These are phyloP conservation scores for Epizoanthus scotinus DNA, from an alignment of 92 coral and sea anemone genomes.

Conservation along the genomic window DNA sequence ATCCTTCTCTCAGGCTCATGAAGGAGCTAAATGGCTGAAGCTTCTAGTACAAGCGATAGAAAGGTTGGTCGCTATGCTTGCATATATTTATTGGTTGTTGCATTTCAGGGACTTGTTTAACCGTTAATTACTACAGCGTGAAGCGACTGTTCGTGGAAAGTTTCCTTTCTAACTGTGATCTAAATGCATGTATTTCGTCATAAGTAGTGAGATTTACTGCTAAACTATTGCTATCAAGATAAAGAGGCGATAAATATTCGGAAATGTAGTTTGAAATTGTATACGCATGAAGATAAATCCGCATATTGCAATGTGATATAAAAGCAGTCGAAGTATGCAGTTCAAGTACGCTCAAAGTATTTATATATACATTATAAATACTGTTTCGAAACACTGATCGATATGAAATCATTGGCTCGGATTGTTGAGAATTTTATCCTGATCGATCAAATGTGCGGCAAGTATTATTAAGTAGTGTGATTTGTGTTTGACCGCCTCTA, in stretches of 20 bases:
- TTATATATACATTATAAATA: conserved; percentile 15
- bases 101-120: not conserved
- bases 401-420: not conserved
- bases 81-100: conserved; percentile 33
- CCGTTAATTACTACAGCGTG: conserved; percentile 33
- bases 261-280: not conserved
- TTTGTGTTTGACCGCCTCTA: conserved; percentile 30
- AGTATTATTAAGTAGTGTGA: not conserved
- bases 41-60: conserved; percentile 52
- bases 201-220: conserved; percentile 13
- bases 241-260: not conserved
- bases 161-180: conserved; percentile 34
- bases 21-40: conserved; percentile 89
- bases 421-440: conserved; percentile 12
- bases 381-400: conserved; percentile 16
- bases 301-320: conserved; percentile 18
- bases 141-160: conserved; percentile 20
- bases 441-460: conserved; percentile 21
- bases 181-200: conserved; percentile 15
- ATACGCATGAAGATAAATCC: not conserved
- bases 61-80: conserved; percentile 55
- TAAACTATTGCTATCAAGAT: conserved; percentile 9
- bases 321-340: conserved; percentile 25
- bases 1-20: conserved; percentile 67
- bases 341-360: not conserved